These are phyloP conservation scores for Onychomys torridus DNA, from an alignment of 2,797 vertebrate genomes.

Conservation along the genomic window DNA sequence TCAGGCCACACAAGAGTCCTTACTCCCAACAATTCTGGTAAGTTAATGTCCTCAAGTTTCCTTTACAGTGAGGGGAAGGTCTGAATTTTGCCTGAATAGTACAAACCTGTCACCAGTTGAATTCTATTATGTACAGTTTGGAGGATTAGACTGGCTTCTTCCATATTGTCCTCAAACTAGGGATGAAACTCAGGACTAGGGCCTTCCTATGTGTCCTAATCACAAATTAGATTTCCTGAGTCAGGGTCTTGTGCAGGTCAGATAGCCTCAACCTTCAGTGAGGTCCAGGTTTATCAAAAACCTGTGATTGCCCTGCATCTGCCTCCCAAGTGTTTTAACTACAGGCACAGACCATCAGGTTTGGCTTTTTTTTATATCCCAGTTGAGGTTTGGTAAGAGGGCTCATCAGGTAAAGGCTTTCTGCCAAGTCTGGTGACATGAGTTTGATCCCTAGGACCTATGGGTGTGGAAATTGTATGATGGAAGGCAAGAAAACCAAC, in stretches of 20 bases:
- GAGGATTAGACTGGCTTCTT: background rate
- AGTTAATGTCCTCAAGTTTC: conserved; percentile 50
- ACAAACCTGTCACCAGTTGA: background rate
- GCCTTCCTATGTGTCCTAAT: background rate
- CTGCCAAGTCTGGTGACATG: background rate
- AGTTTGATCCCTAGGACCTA: background rate
- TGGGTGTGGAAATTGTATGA: background rate
- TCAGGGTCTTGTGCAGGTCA: background rate
- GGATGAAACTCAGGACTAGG: background rate
- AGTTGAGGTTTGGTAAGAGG: background rate
- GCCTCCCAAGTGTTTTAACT: background rate
- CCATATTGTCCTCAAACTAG: background rate
- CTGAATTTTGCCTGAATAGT: conserved; percentile 45
- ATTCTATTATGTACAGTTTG: conserved; percentile 12
- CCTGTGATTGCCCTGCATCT: background rate
- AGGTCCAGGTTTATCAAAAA: background rate
- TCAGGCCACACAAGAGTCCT: conserved; percentile 57
- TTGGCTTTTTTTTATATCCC: background rate
- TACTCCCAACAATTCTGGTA: conserved; percentile 75
- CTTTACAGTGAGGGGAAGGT: conserved; percentile 8
- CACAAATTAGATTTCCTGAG: background rate
- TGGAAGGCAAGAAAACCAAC: background rate
- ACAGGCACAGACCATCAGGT: background rate
- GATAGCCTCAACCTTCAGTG: background rate
- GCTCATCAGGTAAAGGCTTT: background rate